Conservation (phyloP, 1,140 invertebrate species). For the Aplysia californica region DNA sequence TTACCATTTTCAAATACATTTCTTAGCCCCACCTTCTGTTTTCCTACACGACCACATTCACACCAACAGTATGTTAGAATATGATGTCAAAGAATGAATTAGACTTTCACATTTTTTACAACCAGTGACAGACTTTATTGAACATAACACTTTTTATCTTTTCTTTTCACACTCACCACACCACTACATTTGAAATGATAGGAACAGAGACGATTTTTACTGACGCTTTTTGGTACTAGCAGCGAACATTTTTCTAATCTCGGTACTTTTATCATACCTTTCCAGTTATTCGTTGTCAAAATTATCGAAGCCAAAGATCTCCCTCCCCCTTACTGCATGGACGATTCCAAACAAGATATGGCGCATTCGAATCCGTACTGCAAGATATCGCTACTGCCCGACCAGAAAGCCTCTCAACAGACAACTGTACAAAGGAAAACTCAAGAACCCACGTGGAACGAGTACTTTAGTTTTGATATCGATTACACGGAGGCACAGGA, state of each 20-base stretch:
- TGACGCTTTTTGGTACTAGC: too few species aligned
- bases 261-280: too few species aligned
- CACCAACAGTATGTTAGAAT: too few species aligned
- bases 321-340: constrained; percentile 62
- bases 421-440: constrained; percentile 65
- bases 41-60: too few species aligned
- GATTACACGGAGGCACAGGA: constrained; percentile 58
- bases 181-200: too few species aligned
- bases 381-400: constrained; percentile 61
- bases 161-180: too few species aligned
- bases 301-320: constrained; percentile 68
- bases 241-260: too few species aligned
- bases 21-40: too few species aligned
- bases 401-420: constrained; percentile 64
- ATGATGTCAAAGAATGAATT: too few species aligned
- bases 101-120: not conserved
- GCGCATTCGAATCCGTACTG: constrained; percentile 69
- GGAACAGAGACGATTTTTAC: too few species aligned
- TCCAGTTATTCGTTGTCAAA: constrained; percentile 62
- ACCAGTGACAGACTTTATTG: not conserved
- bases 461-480: constrained; percentile 64
- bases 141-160: too few species aligned
- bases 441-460: constrained; percentile 63
- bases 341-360: constrained; percentile 66
- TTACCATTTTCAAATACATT: too few species aligned